Percentiles rank a stretch among this genome's conserved stretches.
phyloP scores from a whole-genome alignment of 2,888 invertebrate genomes.

The Agrotis clavis region DNA sequence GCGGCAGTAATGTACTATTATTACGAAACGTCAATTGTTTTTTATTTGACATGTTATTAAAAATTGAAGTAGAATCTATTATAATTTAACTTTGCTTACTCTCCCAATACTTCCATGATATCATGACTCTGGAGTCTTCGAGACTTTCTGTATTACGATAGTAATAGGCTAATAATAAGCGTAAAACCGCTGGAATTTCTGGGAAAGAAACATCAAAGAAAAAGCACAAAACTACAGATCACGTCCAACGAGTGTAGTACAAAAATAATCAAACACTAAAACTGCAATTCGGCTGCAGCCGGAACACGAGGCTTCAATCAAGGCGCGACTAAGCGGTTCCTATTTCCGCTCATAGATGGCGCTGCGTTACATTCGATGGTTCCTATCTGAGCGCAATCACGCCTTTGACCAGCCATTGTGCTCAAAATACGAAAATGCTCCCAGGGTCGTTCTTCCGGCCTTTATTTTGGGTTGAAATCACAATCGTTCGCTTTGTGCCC shows the following conservation, averaged over 20 bases:
- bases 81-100: too few relatives aligned
- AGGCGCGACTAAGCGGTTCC: slow-evolving; percentile 82
- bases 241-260: slow-evolving; percentile 56
- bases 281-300: slow-evolving; percentile 63
- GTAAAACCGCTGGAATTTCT: background rate
- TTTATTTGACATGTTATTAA: too few relatives aligned
- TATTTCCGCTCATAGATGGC: slow-evolving; percentile 88
- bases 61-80: too few relatives aligned
- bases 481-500: slow-evolving; percentile 73
- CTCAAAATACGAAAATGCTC: slow-evolving; percentile 74
- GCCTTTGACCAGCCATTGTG: slow-evolving; percentile 77
- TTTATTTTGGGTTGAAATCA: slow-evolving; percentile 76
- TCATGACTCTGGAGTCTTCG: background rate
- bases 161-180: background rate
- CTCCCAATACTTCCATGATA: too few relatives aligned
- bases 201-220: slow-evolving; percentile 30
- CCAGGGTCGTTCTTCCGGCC: slow-evolving; percentile 79
- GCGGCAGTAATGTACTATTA: too few relatives aligned
- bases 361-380: slow-evolving; percentile 72
- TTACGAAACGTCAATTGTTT: too few relatives aligned
- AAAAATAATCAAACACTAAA: slow-evolving; percentile 62
- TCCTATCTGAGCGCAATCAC: slow-evolving; percentile 81
- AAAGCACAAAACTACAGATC: slow-evolving; percentile 21
- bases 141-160: background rate
- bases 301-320: slow-evolving; percentile 72